These are phyloP conservation scores for Cottus gobio DNA, from an alignment of 2,113 vertebrate species.

Conservation along the genomic window DNA sequence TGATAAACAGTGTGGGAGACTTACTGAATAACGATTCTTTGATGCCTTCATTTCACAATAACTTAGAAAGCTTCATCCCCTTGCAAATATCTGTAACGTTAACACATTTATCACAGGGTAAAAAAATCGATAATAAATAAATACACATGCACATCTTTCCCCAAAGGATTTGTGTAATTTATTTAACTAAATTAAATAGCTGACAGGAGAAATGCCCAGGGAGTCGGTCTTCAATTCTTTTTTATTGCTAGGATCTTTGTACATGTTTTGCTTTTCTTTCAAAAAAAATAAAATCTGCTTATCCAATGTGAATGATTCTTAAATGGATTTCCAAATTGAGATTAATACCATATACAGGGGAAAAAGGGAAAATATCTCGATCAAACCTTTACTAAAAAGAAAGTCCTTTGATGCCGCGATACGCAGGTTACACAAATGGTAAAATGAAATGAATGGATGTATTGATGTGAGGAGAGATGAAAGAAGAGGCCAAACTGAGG, in stretches of 20 bases:
- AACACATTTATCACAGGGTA: slow-evolving; percentile 84
- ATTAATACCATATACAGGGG: slow-evolving; percentile 82
- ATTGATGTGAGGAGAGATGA: slow-evolving; percentile 72
- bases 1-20: slow-evolving; percentile 67
- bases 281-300: slow-evolving; percentile 78
- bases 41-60: slow-evolving; percentile 77
- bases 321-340: slow-evolving; percentile 88
- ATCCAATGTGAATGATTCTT: slow-evolving; percentile 91
- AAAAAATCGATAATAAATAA: slow-evolving; percentile 97
- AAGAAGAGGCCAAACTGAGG: slow-evolving; percentile 63
- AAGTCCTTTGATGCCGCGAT: slow-evolving; percentile 65
- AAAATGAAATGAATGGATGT: slow-evolving; percentile 67
- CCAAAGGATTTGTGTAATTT: slow-evolving; percentile 88
- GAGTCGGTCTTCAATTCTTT: slow-evolving; percentile 92
- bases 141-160: slow-evolving; percentile 88
- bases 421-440: slow-evolving; percentile 62
- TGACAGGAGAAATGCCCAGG: slow-evolving; percentile 85
- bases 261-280: slow-evolving; percentile 75
- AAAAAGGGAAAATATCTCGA: slow-evolving; percentile 16
- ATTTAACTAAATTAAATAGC: slow-evolving; percentile 96
- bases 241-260: slow-evolving; percentile 85
- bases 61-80: slow-evolving; percentile 83
- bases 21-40: slow-evolving; percentile 68
- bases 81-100: slow-evolving; percentile 92
- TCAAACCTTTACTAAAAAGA: slow-evolving; percentile 55